Conservation (phyloP, 2,797 vertebrate species). For the Acipenser ruthenus region DNA sequence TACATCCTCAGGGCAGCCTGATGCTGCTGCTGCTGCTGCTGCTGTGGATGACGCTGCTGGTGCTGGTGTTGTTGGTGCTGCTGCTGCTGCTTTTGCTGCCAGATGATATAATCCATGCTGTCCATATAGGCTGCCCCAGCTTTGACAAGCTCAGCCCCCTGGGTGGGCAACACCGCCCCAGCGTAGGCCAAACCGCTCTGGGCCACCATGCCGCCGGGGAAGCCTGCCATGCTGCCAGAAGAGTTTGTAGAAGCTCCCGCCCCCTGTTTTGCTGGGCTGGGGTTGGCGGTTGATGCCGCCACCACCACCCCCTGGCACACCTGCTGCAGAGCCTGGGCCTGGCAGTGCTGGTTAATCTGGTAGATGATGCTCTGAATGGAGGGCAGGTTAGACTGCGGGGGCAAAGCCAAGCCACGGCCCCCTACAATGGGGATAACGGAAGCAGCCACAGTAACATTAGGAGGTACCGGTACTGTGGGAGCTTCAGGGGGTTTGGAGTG, state of each 20-base stretch:
- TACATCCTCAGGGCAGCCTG: constrained; percentile 83
- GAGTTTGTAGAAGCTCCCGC: constrained; percentile 50
- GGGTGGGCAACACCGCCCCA: constrained; percentile 60
- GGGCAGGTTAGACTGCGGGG: constrained; percentile 75
- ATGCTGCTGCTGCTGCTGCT: constrained; percentile 66
- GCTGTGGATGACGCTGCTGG: constrained; percentile 57
- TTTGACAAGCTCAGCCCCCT: constrained; percentile 74
- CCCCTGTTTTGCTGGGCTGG: constrained; percentile 55
- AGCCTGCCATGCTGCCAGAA: constrained; percentile 48
- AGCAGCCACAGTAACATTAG: constrained; percentile 80
- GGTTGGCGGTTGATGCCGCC: constrained; percentile 63
- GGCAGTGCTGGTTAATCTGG: constrained; percentile 95
- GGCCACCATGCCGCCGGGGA: constrained; percentile 51
- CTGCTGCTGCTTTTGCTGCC: constrained; percentile 84
- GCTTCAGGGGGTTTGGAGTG: constrained; percentile 78
- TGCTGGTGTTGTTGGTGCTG: constrained; percentile 43
- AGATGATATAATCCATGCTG: constrained; percentile 85
- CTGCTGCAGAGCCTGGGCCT: constrained; percentile 72
- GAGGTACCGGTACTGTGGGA: constrained; percentile 57
- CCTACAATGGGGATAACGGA: constrained; percentile 84
- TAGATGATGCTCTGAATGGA: constrained; percentile 84
- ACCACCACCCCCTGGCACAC: constrained; percentile 70
- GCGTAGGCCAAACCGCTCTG: constrained; percentile 65
- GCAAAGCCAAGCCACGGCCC: constrained; percentile 71
- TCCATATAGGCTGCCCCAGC: constrained; percentile 62